Conservation (phyloP, 2,888 invertebrate genomes). For the Sthenelais limicola region DNA sequence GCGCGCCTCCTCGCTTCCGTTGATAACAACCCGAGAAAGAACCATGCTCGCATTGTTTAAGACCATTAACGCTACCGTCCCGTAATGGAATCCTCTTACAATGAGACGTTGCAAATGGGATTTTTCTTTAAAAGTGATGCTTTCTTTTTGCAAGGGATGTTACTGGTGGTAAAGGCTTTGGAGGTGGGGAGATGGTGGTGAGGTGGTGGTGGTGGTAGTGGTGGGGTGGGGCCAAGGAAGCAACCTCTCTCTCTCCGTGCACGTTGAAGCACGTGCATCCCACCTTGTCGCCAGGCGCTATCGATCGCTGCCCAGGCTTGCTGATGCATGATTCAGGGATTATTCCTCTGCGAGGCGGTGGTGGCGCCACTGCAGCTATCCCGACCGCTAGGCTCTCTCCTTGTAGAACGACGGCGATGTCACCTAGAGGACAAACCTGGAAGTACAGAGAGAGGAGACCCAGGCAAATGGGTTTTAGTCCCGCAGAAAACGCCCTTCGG, state of each 20-base stretch:
- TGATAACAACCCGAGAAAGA: background rate
- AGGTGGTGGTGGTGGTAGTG: background rate
- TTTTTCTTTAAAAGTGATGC: background rate
- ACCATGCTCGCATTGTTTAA: background rate
- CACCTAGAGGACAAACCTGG: too few species aligned
- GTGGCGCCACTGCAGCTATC: too few species aligned
- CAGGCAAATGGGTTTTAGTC: too few species aligned
- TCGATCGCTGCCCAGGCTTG: background rate
- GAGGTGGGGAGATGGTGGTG: background rate
- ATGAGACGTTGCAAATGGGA: background rate
- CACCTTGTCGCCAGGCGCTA: background rate
- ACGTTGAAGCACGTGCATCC: slow-evolving; percentile 12
- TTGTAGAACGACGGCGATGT: too few species aligned
- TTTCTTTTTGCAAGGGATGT: background rate
- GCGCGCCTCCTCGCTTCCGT: background rate
- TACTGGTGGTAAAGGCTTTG: background rate
- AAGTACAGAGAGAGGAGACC: too few species aligned
- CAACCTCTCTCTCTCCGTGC: too few species aligned
- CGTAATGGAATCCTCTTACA: background rate
- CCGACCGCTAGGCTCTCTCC: too few species aligned
- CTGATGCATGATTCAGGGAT: too few species aligned
- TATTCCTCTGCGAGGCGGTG: too few species aligned
- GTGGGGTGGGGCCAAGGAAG: background rate
- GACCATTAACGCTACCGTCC: slow-evolving; percentile 9
- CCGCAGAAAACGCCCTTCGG: too few species aligned